A percentile compares a stretch with the other conserved stretches of the same genome.
These are phyloP conservation scores for Hermatobates lingyangjiaoensis DNA, from an alignment of 1,140 invertebrate genomes.

Conservation along the genomic window DNA sequence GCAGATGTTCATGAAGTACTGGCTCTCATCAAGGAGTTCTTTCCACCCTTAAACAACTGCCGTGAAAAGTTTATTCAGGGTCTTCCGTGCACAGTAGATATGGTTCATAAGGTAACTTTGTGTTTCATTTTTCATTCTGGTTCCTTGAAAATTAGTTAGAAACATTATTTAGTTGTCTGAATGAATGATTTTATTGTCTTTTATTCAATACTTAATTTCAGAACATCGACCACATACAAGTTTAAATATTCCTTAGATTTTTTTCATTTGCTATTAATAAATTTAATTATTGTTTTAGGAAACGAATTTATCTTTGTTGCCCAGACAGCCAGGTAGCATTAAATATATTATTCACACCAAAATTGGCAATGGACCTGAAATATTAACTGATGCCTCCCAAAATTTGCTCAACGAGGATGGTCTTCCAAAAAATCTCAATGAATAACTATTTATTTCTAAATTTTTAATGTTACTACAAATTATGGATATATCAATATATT, in stretches of 20 bases:
- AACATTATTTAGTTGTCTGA: background rate
- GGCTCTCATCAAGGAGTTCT: constrained; percentile 43
- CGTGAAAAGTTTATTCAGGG: background rate
- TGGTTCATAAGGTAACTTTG: background rate
- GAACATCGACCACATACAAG: background rate
- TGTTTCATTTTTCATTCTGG: background rate
- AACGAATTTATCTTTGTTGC: constrained; percentile 8
- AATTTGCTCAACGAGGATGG: constrained; percentile 36
- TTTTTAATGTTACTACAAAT: too few relatives aligned
- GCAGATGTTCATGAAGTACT: constrained; percentile 48
- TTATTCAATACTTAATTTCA: background rate
- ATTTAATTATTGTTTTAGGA: background rate
- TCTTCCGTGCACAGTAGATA: background rate
- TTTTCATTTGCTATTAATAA: background rate
- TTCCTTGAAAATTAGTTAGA: background rate
- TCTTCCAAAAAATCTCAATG: constrained; percentile 21
- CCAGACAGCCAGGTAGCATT: constrained; percentile 33
- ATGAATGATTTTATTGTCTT: background rate
- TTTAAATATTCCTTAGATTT: background rate
- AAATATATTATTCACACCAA: constrained; percentile 73
- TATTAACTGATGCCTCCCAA: constrained; percentile 26
- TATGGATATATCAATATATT: too few relatives aligned
- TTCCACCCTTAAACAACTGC: constrained; percentile 35
- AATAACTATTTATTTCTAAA: too few relatives aligned
- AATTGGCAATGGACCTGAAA: constrained; percentile 47